Conservation (phyloP, 2,888 invertebrate species). For the Leuctra nigra region DNA sequence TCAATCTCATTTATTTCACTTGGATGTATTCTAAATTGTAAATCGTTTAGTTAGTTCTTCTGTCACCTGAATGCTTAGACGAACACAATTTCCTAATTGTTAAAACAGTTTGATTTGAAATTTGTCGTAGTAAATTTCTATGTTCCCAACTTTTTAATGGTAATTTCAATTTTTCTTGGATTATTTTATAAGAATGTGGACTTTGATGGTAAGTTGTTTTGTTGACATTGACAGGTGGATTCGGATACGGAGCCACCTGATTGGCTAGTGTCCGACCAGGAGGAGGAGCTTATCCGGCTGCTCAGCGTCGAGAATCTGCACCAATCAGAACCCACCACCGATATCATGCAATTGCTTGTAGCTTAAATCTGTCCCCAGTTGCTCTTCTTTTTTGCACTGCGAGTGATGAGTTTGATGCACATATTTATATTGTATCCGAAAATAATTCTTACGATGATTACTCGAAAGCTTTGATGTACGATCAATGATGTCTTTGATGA, state of each 20-base stretch:
- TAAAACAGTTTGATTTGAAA: too few species aligned
- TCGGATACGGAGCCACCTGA: constrained; percentile 72
- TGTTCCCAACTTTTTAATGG: constrained; percentile 14
- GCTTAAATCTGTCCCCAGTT: constrained; percentile 17
- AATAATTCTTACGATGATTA: too few species aligned
- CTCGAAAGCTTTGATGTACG: too few species aligned
- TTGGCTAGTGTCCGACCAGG: constrained; percentile 71
- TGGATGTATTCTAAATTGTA: too few species aligned
- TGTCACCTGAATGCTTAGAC: too few species aligned
- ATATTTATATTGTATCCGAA: too few species aligned
- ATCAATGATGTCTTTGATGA: too few species aligned
- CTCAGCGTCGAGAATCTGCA: constrained; percentile 48
- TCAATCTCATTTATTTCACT: too few species aligned
- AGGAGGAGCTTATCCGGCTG: constrained; percentile 67
- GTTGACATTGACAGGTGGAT: constrained; percentile 38
- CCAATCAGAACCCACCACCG: constrained; percentile 29
- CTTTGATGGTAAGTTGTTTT: constrained; percentile 24
- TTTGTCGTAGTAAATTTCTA: constrained; percentile 10
- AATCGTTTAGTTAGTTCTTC: too few species aligned
- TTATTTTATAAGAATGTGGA: constrained; percentile 19
- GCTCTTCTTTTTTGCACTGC: too few species aligned
- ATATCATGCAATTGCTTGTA: constrained; percentile 28
- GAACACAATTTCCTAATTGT: too few species aligned
- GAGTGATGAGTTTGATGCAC: too few species aligned
- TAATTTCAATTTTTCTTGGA: constrained; percentile 16